Evolutionary conservation across 2,113 vertebrate genomes (phyloP).

Genomic region (Ammospiza nelsoni): DNA sequence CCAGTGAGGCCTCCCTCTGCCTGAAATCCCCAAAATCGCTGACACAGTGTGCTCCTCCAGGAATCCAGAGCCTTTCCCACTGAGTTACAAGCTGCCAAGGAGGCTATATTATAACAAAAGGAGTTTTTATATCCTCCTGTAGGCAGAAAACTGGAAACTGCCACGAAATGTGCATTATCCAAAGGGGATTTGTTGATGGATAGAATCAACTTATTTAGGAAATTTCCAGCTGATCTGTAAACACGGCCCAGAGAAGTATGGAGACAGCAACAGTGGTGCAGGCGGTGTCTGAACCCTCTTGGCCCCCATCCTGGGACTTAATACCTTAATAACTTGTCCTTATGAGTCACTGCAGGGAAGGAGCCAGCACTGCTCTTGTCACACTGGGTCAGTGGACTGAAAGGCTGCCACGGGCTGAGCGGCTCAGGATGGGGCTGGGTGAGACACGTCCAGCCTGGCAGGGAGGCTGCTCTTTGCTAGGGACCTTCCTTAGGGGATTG

Average conservation of each 20-base stretch:
- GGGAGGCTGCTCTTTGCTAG: not conserved
- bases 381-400: not conserved
- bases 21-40: constrained; percentile 57
- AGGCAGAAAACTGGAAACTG: constrained; percentile 27
- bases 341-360: constrained; percentile 23
- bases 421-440: not conserved
- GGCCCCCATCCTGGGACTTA: constrained; percentile 12
- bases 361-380: constrained; percentile 29
- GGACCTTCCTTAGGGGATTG: not conserved
- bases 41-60: constrained; percentile 54
- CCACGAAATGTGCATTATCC: not conserved
- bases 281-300: not conserved
- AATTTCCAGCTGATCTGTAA: not conserved
- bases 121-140: constrained; percentile 55
- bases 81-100: constrained; percentile 45
- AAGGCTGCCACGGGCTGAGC: not conserved
- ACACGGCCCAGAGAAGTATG: not conserved
- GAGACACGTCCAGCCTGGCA: not conserved
- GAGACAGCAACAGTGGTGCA: not conserved
- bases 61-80: constrained; percentile 59
- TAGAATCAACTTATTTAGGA: constrained; percentile 1
- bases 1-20: constrained; percentile 32
- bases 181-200: not conserved
- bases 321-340: constrained; percentile 44
- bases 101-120: constrained; percentile 51